phyloP scores from a whole-genome alignment of 2,888 invertebrate species.

The Poecilus cupreus region DNA sequence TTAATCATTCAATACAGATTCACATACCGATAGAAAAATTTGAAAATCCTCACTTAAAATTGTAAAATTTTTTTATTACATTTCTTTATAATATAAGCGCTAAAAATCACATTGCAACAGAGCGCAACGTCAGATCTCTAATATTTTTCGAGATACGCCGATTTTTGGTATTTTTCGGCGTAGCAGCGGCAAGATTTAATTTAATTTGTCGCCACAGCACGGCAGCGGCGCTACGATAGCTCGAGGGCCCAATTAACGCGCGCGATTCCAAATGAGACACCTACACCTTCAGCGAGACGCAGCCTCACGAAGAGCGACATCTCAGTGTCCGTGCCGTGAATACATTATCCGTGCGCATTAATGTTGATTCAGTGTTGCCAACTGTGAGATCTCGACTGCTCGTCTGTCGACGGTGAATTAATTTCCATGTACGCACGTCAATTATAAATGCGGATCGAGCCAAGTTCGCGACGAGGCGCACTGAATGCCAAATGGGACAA shows the following conservation, averaged over 20 bases:
- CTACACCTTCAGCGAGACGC: not conserved
- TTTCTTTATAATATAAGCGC: too few species aligned
- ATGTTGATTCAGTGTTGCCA: constrained; percentile 40
- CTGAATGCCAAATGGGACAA: constrained; percentile 14
- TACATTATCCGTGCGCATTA: constrained; percentile 31
- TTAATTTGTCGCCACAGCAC: constrained; percentile 67
- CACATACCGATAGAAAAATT: too few species aligned
- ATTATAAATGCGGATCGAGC: constrained; percentile 59
- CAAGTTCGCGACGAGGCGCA: not conserved
- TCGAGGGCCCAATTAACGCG: constrained; percentile 67
- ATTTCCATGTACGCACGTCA: constrained; percentile 65
- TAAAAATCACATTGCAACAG: too few species aligned
- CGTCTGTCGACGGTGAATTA: constrained; percentile 61
- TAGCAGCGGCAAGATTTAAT: constrained; percentile 67
- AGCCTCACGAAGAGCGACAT: not conserved
- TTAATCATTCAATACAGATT: too few species aligned
- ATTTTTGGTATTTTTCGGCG: too few species aligned
- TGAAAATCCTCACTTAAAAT: too few species aligned
- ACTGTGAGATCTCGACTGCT: constrained; percentile 27
- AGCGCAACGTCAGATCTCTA: too few species aligned
- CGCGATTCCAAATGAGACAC: constrained; percentile 61
- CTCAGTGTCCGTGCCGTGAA: constrained; percentile 20
- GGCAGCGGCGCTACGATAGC: constrained; percentile 61
- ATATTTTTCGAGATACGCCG: too few species aligned
- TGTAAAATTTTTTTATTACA: too few species aligned